Evolutionary conservation across 2,797 vertebrate genomes (phyloP).

Genomic region (Enteromius mattozi): DNA sequence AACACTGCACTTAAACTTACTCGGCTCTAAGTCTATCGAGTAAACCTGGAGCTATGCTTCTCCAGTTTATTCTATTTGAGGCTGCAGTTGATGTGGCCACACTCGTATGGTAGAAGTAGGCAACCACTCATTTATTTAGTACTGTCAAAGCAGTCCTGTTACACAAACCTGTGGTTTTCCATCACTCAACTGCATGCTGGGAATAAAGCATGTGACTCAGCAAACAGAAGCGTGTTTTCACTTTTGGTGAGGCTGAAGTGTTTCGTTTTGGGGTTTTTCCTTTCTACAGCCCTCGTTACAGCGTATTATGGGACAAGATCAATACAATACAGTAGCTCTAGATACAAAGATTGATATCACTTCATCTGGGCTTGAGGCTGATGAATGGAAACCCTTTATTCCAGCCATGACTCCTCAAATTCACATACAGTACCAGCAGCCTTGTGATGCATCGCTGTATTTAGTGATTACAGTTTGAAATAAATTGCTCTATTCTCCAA

Average conservation of each 20-base stretch:
- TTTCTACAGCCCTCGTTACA: constrained; percentile 54
- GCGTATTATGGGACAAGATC: constrained; percentile 62
- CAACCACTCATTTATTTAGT: background rate
- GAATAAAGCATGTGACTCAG: constrained; percentile 65
- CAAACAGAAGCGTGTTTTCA: constrained; percentile 59
- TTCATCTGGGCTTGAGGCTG: constrained; percentile 65
- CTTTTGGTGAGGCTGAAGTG: constrained; percentile 40
- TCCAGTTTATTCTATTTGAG: background rate
- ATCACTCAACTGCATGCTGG: constrained; percentile 30
- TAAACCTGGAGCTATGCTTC: background rate
- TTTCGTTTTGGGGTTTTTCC: constrained; percentile 59
- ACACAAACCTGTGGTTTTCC: constrained; percentile 13
- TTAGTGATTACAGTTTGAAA: constrained; percentile 82
- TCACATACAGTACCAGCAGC: constrained; percentile 58
- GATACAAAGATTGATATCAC: constrained; percentile 68
- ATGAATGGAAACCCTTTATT: constrained; percentile 67
- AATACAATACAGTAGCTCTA: constrained; percentile 60
- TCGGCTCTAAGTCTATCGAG: background rate
- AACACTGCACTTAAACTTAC: constrained; percentile 13
- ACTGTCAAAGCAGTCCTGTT: constrained; percentile 24
- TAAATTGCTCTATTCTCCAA: constrained; percentile 79
- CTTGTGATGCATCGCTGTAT: constrained; percentile 79
- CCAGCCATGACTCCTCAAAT: constrained; percentile 61
- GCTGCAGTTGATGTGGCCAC: background rate
- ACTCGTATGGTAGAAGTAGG: background rate